Percentiles rank a stretch among this genome's conserved stretches.
phyloP scores from a whole-genome alignment of 2,888 invertebrate species.

The Volucella inflata region DNA sequence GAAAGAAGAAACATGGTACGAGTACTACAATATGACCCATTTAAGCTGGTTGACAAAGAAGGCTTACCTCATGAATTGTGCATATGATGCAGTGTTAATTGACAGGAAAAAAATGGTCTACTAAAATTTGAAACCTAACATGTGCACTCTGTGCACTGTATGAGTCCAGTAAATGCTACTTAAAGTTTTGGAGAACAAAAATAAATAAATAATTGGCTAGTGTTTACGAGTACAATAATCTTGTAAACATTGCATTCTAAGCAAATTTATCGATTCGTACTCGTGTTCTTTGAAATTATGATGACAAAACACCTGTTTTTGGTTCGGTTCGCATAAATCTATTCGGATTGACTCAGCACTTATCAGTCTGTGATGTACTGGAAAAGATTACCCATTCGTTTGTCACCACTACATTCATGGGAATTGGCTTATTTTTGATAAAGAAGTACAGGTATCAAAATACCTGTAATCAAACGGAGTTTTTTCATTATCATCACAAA shows the following conservation, averaged over 20 bases:
- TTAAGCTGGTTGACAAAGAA: background rate
- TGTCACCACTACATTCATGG: background rate
- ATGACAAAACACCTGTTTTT: slow-evolving; percentile 21
- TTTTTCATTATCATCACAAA: slow-evolving; percentile 25
- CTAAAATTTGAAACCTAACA: slow-evolving; percentile 14
- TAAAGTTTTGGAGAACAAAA: slow-evolving; percentile 36
- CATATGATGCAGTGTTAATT: slow-evolving; percentile 7
- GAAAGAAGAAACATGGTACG: background rate
- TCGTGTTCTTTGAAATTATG: background rate
- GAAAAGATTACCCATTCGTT: background rate
- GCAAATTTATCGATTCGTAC: slow-evolving; percentile 29
- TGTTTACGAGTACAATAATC: too few species aligned
- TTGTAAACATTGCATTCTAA: slow-evolving; percentile 18
- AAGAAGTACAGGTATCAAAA: background rate
- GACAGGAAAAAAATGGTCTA: slow-evolving; percentile 12
- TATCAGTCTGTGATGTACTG: background rate
- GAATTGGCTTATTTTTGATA: background rate
- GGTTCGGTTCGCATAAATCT: background rate
- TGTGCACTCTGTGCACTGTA: background rate
- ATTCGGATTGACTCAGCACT: slow-evolving; percentile 11
- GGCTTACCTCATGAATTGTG: background rate
- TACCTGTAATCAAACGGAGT: background rate
- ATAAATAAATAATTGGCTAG: background rate
- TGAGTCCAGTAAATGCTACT: slow-evolving; percentile 50
- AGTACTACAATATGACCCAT: slow-evolving; percentile 2